These are phyloP conservation scores for Hirtodrosophila confusa DNA, from an alignment of 2,888 invertebrate species.

Conservation along the genomic window DNA sequence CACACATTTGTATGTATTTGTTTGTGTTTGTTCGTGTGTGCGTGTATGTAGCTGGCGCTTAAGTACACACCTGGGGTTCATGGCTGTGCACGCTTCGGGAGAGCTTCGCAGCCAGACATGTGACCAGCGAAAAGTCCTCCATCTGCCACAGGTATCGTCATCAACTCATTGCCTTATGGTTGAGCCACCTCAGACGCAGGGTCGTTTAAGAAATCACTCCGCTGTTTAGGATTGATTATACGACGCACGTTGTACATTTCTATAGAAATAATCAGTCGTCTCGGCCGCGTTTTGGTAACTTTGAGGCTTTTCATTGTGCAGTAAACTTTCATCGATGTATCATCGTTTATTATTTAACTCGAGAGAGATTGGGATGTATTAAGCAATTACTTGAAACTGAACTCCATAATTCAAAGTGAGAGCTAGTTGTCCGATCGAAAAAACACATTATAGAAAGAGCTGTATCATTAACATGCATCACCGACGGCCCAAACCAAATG, in stretches of 20 bases:
- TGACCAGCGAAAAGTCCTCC: neutral
- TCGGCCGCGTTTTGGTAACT: no score
- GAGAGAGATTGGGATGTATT: no score
- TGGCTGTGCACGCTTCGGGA: neutral
- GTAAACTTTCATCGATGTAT: no score
- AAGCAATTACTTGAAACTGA: no score
- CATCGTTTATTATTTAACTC: no score
- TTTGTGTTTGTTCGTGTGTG: constrained; percentile 2
- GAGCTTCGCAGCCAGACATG: constrained; percentile 1
- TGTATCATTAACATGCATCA: constrained; percentile 11
- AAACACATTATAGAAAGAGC: constrained; percentile 1
- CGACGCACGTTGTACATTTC: no score
- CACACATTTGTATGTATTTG: neutral
- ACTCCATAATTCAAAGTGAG: neutral
- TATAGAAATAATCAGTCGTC: no score
- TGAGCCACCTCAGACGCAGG: no score
- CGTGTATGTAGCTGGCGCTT: neutral
- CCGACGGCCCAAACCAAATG: constrained; percentile 7
- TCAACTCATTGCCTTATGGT: neutral
- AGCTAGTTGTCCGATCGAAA: neutral
- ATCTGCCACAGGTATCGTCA: neutral
- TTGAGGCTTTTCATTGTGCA: no score
- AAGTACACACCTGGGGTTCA: constrained; percentile 8
- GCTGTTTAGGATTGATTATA: no score
- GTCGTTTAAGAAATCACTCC: no score